Percentiles rank a stretch among this genome's conserved stretches.
phyloP scores from a whole-genome alignment of 2,888 invertebrate species.

The Polymixis flavicincta region DNA sequence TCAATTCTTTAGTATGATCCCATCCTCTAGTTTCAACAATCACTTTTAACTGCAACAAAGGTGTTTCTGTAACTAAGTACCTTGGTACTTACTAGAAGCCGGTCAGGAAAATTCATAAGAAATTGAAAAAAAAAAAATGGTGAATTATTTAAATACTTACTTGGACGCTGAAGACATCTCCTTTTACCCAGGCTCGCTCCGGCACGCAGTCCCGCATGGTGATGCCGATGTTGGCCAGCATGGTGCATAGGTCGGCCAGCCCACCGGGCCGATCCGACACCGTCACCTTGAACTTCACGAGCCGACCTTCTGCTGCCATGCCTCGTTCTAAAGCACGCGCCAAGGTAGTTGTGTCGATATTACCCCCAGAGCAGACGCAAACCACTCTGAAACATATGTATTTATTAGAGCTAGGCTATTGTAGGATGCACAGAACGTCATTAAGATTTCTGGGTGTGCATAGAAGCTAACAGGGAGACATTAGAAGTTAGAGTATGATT shows the following conservation, averaged over 20 bases:
- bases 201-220: constrained; percentile 98
- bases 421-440: neutral
- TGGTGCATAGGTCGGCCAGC: constrained; percentile 94
- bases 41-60: constrained; percentile 93
- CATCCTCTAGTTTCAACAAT: constrained; percentile 97
- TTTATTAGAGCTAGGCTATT: constrained; percentile 2
- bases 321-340: constrained; percentile 97
- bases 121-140: neutral
- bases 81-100: neutral
- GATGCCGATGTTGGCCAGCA: constrained; percentile 94
- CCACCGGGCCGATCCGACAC: constrained; percentile 96
- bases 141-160: constrained; percentile 64
- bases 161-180: constrained; percentile 93
- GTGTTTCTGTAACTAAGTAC: neutral
- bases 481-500: neutral
- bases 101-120: neutral
- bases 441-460: neutral
- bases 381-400: constrained; percentile 92
- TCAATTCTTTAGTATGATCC: constrained; percentile 92
- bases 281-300: constrained; percentile 91
- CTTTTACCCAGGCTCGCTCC: constrained; percentile 97
- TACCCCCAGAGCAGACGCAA: constrained; percentile 95
- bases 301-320: constrained; percentile 96
- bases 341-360: constrained; percentile 97
- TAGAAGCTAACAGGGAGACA: neutral